Evolutionary conservation across 2,113 vertebrate species (phyloP), one percentile per base, ranked within the genome.

Genomic region (Corynorhinus townsendii): DNA sequence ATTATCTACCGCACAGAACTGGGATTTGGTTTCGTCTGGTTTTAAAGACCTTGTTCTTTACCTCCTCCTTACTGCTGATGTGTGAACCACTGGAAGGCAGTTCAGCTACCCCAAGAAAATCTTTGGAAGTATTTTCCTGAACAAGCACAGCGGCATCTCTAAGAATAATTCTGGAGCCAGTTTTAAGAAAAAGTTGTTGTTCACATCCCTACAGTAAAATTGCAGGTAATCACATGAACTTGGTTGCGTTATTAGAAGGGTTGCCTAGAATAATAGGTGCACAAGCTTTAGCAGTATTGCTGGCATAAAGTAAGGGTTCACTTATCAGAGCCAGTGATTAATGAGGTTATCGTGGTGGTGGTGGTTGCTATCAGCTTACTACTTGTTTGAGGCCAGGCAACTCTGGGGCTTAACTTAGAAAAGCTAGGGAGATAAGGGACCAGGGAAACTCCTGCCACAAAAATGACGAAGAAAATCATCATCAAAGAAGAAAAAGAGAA

Each of bases 61-160:
- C 14, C 20, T 5, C 28, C 59, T 80, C 49, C 26, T 86, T 66
- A 75, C n/a, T 54, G n/a, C 11, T n/a, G 33, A 17, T 2, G 1
- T 35, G 7, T 73, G 54, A 90, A 38, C 6, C 17, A 35, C 3
- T 40, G n/a, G 14, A 89, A 17, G 20, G 20, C n/a, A 59, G 38
- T 15, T 77, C 77, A 89, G 24, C 15, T 15, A 73, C 20, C 15
- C 64, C 56, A 75, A 72, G 33, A 62, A 38, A 47, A 80, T 43
- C 45, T 94, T 77, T 85, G 40, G 38, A 64, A 80, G 33, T 49
- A 89, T 87, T 91, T 93, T 75, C 38, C 81, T 86, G 20, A 90
- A 89, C 33, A 81, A 90, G 68, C 19, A 59, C 15, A 73, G 35
- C 9, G 52, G 28, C 28, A 84, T 88, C 86, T 90, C 35, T 85